A percentile compares a stretch with the other conserved stretches of the same genome.
phyloP scores from a whole-genome alignment of 2,797 vertebrate genomes.

The Smutsia temminckii region DNA sequence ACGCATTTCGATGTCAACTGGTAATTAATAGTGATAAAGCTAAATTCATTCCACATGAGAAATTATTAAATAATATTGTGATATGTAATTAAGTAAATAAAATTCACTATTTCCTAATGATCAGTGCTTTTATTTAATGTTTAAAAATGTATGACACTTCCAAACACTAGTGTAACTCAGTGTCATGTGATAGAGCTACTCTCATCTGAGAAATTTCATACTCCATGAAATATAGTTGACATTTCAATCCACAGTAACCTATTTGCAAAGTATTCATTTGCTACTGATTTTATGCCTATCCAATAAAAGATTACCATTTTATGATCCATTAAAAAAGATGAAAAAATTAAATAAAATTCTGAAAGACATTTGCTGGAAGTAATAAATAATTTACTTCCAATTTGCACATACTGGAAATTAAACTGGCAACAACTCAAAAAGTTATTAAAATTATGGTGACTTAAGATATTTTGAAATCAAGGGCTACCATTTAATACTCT shows the following conservation, averaged over 20 bases:
- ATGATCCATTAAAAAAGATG: slow-evolving; percentile 84
- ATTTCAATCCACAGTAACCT: slow-evolving; percentile 82
- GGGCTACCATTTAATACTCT: slow-evolving; percentile 70
- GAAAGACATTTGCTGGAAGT: slow-evolving; percentile 85
- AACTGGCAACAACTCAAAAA: slow-evolving; percentile 86
- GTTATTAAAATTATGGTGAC: slow-evolving; percentile 84
- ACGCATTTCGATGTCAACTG: neutral
- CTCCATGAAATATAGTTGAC: slow-evolving; percentile 81
- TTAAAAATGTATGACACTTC: slow-evolving; percentile 8
- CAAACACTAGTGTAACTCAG: slow-evolving; percentile 23
- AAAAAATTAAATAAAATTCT: slow-evolving; percentile 87
- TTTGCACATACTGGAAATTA: slow-evolving; percentile 85
- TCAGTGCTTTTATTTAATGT: slow-evolving; percentile 2
- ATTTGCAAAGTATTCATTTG: slow-evolving; percentile 84
- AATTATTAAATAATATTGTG: neutral
- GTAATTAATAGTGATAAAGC: neutral
- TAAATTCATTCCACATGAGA: slow-evolving; percentile 11
- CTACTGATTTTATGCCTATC: slow-evolving; percentile 80
- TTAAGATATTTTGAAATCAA: slow-evolving; percentile 81
- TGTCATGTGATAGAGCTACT: slow-evolving; percentile 60
- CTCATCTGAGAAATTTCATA: slow-evolving; percentile 62
- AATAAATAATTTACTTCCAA: slow-evolving; percentile 87
- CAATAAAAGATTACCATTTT: slow-evolving; percentile 84
- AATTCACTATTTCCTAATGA: neutral
- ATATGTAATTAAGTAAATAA: slow-evolving; percentile 1